A percentile compares a stretch with the other conserved stretches of the same genome.
These are phyloP conservation scores for Microcebus griseorufus DNA, from an alignment of 2,113 vertebrate genomes.

Conservation along the genomic window DNA sequence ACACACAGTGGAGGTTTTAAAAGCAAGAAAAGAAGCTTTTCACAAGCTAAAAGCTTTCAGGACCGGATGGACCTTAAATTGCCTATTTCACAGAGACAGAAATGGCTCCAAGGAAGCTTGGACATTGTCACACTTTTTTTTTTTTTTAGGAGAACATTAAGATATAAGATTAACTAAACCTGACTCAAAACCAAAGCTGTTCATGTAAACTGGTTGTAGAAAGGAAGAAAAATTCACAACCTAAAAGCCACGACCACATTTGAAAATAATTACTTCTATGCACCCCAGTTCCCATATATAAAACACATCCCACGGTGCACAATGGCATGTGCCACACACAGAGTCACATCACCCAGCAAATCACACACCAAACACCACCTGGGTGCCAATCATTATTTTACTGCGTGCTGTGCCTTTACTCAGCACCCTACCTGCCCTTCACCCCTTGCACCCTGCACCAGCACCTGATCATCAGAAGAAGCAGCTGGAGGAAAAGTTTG, in stretches of 20 bases:
- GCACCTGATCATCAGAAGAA: neutral
- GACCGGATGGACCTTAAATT: slow-evolving; percentile 61
- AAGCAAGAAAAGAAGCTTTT: slow-evolving; percentile 66
- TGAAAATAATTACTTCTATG: neutral
- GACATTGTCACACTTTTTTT: slow-evolving; percentile 12
- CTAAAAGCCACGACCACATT: slow-evolving; percentile 8
- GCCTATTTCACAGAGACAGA: slow-evolving; percentile 63
- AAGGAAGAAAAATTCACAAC: neutral
- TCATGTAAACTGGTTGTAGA: neutral
- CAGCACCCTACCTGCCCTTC: neutral
- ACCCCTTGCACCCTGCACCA: neutral
- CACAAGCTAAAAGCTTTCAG: slow-evolving; percentile 73
- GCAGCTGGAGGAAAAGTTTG: neutral
- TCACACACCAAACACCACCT: neutral
- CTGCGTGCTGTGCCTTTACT: neutral
- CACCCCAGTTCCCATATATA: neutral
- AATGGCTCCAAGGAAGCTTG: slow-evolving; percentile 55
- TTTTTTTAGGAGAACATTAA: slow-evolving; percentile 44
- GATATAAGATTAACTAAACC: slow-evolving; percentile 52
- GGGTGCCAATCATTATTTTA: neutral
- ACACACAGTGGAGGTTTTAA: slow-evolving; percentile 62
- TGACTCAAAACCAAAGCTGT: slow-evolving; percentile 59
- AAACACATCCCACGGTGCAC: neutral
- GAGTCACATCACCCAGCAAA: neutral
- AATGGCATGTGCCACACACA: neutral